A percentile compares a stretch with the other conserved stretches of the same genome.
Conservation (phyloP, 2,888 invertebrate species). For the Elgonia sp. region DNA sequence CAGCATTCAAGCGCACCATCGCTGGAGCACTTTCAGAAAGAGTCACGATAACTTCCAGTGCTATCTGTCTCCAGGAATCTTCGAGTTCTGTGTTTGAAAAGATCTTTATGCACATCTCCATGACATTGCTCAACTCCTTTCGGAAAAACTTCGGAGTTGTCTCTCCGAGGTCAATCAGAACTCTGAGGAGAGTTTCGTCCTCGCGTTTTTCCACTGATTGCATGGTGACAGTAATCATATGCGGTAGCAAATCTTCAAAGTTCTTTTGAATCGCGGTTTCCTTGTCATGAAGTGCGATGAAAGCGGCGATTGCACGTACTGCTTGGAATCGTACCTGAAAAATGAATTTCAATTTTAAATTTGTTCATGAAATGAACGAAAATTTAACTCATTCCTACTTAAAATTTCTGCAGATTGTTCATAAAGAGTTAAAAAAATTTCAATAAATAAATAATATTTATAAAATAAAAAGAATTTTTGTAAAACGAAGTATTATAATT, state of each 20-base stretch:
- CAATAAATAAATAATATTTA: too few species aligned
- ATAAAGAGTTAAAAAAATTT: too few species aligned
- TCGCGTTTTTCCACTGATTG: slow-evolving; percentile 94
- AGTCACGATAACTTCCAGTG: slow-evolving; percentile 95
- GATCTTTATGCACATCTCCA: slow-evolving; percentile 95
- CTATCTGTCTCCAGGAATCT: slow-evolving; percentile 95
- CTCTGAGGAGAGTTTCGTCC: slow-evolving; percentile 96
- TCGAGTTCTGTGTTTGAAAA: slow-evolving; percentile 88
- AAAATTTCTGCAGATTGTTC: too few species aligned
- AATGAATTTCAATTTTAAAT: not conserved
- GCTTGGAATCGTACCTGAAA: slow-evolving; percentile 91
- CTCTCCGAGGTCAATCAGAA: slow-evolving; percentile 97
- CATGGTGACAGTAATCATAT: slow-evolving; percentile 92
- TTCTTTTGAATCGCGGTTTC: slow-evolving; percentile 96
- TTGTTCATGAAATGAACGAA: not conserved
- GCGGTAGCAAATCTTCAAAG: slow-evolving; percentile 94
- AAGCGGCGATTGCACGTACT: slow-evolving; percentile 94
- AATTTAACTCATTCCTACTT: too few species aligned
- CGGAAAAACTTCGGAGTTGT: slow-evolving; percentile 96
- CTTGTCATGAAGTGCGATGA: slow-evolving; percentile 97
- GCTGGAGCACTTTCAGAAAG: slow-evolving; percentile 98
- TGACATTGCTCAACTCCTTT: slow-evolving; percentile 94
- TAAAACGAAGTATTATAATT: too few species aligned
- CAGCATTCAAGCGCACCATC: slow-evolving; percentile 97
- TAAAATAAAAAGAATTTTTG: too few species aligned